Conservation (phyloP, 2,888 invertebrate species). For the Herminia tarsipennalis region DNA sequence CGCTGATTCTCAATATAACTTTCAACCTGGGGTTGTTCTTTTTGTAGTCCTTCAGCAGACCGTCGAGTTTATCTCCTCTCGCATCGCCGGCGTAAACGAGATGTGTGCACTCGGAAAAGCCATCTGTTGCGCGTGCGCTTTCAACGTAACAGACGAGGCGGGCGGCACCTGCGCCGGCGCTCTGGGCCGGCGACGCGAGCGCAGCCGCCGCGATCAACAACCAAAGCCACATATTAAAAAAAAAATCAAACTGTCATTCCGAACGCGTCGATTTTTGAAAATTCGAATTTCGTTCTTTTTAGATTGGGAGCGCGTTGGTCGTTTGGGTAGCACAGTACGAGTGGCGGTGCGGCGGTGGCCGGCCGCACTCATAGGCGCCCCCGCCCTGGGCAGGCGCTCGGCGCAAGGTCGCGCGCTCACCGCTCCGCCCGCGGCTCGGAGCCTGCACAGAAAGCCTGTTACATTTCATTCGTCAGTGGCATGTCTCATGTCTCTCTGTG, state of each 20-base stretch:
- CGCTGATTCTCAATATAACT: conserved; percentile 82
- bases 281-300: conserved; percentile 30
- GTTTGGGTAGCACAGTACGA: conserved; percentile 72
- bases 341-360: conserved; percentile 58
- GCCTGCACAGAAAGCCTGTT: conserved; percentile 40
- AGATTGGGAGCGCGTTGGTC: conserved; percentile 69
- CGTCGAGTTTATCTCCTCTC: conserved; percentile 75
- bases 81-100: conserved; percentile 78
- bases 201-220: conserved; percentile 64
- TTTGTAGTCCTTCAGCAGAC: conserved; percentile 77
- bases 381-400: conserved; percentile 65
- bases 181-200: conserved; percentile 53
- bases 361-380: conserved; percentile 73
- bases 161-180: conserved; percentile 79
- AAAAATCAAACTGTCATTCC: conserved; percentile 68
- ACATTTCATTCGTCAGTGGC: conserved; percentile 47
- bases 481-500: conserved; percentile 31
- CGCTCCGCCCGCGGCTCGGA: conserved; percentile 49
- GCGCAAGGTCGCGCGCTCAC: conserved; percentile 76
- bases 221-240: conserved; percentile 70
- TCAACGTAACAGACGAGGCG: conserved; percentile 79
- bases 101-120: conserved; percentile 81
- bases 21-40: conserved; percentile 80
- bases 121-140: conserved; percentile 57
- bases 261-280: conserved; percentile 56